Conservation (phyloP, 2,113 vertebrate species). For the Saccopteryx bilineata region DNA sequence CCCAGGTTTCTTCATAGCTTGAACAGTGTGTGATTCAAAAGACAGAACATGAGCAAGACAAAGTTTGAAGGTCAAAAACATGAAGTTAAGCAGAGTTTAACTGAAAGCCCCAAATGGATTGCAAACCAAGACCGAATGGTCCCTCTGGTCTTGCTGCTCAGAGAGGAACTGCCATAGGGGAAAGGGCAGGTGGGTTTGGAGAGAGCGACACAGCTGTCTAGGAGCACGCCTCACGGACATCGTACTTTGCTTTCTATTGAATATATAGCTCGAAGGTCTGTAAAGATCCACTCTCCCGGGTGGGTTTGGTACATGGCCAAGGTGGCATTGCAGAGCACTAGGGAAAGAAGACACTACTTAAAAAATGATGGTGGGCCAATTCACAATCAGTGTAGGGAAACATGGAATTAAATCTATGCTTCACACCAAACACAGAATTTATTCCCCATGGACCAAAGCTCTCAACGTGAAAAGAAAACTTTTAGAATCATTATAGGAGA, state of each 20-base stretch:
- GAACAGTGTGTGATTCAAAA: not conserved
- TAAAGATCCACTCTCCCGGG: not conserved
- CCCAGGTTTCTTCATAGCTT: not conserved
- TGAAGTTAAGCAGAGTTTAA: not conserved
- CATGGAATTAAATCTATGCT: constrained; percentile 1
- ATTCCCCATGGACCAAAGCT: not conserved
- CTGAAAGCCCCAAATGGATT: not conserved
- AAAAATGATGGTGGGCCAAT: not conserved
- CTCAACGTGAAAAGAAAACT: constrained; percentile 12
- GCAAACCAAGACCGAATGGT: not conserved
- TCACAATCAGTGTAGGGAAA: not conserved
- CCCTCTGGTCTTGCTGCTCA: not conserved
- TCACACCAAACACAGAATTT: constrained; percentile 2
- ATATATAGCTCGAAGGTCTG: not conserved
- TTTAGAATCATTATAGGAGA: not conserved
- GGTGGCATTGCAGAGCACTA: not conserved
- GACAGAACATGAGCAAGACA: not conserved
- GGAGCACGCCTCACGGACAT: not conserved
- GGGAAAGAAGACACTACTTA: not conserved
- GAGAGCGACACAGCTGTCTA: not conserved
- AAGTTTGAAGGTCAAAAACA: not conserved
- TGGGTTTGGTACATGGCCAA: not conserved
- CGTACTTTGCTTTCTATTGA: not conserved
- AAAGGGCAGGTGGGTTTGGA: not conserved
- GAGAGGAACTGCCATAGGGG: not conserved